Evolutionary conservation across 2,113 vertebrate species (phyloP).

Genomic region (Coptodon rendalli): DNA sequence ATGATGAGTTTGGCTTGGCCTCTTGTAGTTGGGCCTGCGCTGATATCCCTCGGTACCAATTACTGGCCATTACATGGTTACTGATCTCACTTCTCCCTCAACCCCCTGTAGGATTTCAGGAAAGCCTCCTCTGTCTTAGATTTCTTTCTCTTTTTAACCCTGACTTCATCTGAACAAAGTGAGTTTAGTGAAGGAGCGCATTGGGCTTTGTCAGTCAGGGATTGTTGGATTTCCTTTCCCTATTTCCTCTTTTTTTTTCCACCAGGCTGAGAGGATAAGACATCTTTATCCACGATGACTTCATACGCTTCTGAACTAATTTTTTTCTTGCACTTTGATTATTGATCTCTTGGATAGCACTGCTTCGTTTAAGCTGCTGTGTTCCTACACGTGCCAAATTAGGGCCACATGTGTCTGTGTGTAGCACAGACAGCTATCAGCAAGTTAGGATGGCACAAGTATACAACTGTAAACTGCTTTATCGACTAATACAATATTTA

Average conservation of each 20-base stretch:
- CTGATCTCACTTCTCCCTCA: slow-evolving; percentile 70
- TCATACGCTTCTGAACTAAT: slow-evolving; percentile 34
- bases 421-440: neutral
- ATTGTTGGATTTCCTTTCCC: slow-evolving; percentile 54
- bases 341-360: slow-evolving; percentile 29
- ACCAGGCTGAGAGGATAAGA: slow-evolving; percentile 40
- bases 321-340: slow-evolving; percentile 15
- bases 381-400: slow-evolving; percentile 5
- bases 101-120: slow-evolving; percentile 67
- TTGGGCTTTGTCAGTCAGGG: slow-evolving; percentile 52
- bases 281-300: slow-evolving; percentile 50
- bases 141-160: slow-evolving; percentile 59
- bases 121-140: slow-evolving; percentile 62
- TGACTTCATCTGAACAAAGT: slow-evolving; percentile 62
- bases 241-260: slow-evolving; percentile 17
- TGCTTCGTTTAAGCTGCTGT: neutral
- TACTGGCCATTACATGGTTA: slow-evolving; percentile 77
- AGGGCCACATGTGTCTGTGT: neutral
- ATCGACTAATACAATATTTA: neutral
- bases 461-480: neutral
- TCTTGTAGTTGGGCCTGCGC: slow-evolving; percentile 60
- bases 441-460: neutral
- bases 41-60: slow-evolving; percentile 73
- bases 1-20: slow-evolving; percentile 70
- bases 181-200: slow-evolving; percentile 50